A percentile compares a stretch with the other conserved stretches of the same genome.
Conservation (phyloP, 2,888 invertebrate species). For the Sminthurinus aureus region DNA sequence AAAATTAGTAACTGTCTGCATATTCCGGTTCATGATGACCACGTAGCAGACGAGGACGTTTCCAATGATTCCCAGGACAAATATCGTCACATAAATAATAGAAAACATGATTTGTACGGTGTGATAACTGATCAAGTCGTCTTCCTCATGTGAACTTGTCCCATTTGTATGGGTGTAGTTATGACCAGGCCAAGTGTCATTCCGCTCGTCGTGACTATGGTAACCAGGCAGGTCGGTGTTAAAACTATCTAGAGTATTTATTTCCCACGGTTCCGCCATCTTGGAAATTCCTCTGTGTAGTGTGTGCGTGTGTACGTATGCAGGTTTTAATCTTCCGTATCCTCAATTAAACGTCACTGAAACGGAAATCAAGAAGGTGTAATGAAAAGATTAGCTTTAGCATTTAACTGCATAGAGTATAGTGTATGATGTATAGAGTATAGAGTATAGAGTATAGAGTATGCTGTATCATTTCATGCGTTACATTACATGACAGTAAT, state of each 20-base stretch:
- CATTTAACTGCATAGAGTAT: too few relatives aligned
- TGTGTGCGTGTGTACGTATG: too few relatives aligned
- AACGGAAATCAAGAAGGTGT: too few relatives aligned
- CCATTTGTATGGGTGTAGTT: background rate
- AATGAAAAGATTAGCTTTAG: too few relatives aligned
- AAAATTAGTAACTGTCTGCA: slow-evolving; percentile 98
- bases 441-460: too few relatives aligned
- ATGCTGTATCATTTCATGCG: too few relatives aligned
- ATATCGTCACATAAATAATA: slow-evolving; percentile 79
- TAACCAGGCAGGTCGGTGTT: too few relatives aligned
- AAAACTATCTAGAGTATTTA: background rate
- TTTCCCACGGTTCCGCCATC: slow-evolving; percentile 3
- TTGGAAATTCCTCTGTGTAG: too few relatives aligned
- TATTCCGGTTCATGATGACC: slow-evolving; percentile 87
- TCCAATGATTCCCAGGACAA: slow-evolving; percentile 87
- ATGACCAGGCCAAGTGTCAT: background rate
- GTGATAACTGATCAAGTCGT: slow-evolving; percentile 71
- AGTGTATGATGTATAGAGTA: too few relatives aligned
- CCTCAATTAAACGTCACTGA: too few relatives aligned
- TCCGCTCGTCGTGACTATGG: background rate
- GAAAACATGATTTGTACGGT: slow-evolving; percentile 78
- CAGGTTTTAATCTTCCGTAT: too few relatives aligned
- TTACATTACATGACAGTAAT: too few relatives aligned
- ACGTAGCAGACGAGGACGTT: slow-evolving; percentile 93
- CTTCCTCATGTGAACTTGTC: background rate